phyloP scores from a whole-genome alignment of 1,140 invertebrate species.

The Diorhabda carinulata region DNA sequence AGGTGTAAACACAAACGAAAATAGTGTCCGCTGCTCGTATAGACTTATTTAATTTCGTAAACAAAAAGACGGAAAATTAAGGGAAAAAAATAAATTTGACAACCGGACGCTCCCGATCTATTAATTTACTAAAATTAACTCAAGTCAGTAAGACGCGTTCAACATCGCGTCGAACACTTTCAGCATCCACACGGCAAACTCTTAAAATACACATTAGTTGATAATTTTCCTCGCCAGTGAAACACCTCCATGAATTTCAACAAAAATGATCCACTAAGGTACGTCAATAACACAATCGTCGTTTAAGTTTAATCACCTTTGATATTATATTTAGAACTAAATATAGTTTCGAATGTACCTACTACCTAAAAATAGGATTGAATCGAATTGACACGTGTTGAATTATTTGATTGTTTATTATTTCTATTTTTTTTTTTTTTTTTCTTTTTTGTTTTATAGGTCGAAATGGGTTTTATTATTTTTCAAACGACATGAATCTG shows the following conservation, averaged over 20 bases:
- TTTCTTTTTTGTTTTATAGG: slow-evolving; percentile 14
- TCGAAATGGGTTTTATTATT: slow-evolving; percentile 19
- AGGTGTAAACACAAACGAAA: not conserved
- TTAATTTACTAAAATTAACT: slow-evolving; percentile 37
- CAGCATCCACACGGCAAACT: slow-evolving; percentile 29
- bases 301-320: slow-evolving; percentile 18
- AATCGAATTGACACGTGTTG: not conserved
- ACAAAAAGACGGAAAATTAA: slow-evolving; percentile 30
- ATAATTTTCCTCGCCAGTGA: slow-evolving; percentile 23
- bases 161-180: slow-evolving; percentile 20
- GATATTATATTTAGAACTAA: slow-evolving; percentile 20
- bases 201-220: slow-evolving; percentile 29
- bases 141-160: slow-evolving; percentile 30
- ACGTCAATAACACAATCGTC: not conserved
- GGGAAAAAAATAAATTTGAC: slow-evolving; percentile 29
- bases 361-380: slow-evolving; percentile 8
- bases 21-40: not conserved
- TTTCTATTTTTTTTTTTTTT: slow-evolving; percentile 16
- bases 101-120: slow-evolving; percentile 39
- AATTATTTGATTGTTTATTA: not conserved
- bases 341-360: slow-evolving; percentile 19
- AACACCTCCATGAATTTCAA: slow-evolving; percentile 12
- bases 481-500: slow-evolving; percentile 20
- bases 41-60: slow-evolving; percentile 24
- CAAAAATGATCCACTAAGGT: slow-evolving; percentile 15